Evolutionary conservation across 2,888 invertebrate genomes (phyloP), one percentile per base, ranked within the genome.

Genomic region (Cryptosula pallasiana): DNA sequence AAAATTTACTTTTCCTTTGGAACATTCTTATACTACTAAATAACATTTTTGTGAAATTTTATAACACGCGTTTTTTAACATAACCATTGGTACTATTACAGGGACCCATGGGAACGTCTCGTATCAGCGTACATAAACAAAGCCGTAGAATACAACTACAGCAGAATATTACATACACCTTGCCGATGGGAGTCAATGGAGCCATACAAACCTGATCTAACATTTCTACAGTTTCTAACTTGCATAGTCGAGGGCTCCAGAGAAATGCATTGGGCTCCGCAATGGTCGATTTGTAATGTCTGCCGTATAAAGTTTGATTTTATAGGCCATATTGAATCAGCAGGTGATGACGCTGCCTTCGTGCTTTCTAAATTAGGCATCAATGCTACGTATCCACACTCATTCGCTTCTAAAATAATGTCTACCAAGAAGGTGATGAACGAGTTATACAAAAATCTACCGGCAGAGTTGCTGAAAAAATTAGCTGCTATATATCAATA

Each of bases 191-290:
- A 58, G n/a, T 25, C 58, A 9, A 58, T 58, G 58, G 58, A 58
- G 58, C 58, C 58, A 58, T 58, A 58, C n/a, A 58, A 27, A 27
- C 45, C 45, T 5, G 58, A 58, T 27, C 25, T 58, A 23, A 58
- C 58, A 27, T 58, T 58, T 27, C 5, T 9, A 58, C 58, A 58
- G 29, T 58, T 58, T 27, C n/a, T 58, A 27, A 58, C 70, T 36
- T 35, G 9, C 9, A 35, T 9, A 16, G 70, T 45, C 9, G 70
- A 32, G 2, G 70, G 23, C 13, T 23, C 23, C 5, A 20, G 16
- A 32, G 55, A 70, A 5, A 70, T 70, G 70, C 70, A 70, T 32
- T 70, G 70, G 70, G 32, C 29, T 27, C 70, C 70, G 5, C 36
- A 54, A 23, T 36, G 32, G 29, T 32, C 13, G 13, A 35, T 70